Evolutionary conservation across 30 jellyfish, hydroid and myxozoan genomes (phyloP), one percentile per base, ranked within the genome.

Genomic region (Cassiopea andromeda): DNA sequence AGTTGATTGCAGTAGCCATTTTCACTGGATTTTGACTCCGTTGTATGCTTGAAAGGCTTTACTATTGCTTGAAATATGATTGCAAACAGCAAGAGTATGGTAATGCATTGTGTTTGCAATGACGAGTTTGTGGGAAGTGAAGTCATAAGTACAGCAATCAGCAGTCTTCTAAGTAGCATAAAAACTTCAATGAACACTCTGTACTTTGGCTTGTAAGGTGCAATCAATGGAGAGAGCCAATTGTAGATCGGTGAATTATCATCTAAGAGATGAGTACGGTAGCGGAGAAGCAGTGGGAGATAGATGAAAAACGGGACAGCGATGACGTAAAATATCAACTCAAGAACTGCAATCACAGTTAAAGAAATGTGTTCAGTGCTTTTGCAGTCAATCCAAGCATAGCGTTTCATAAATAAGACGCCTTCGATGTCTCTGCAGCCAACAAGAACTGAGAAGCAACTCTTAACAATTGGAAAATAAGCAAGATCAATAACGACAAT

Each of bases 381-480:
- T 15, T 66, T 46, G 61, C 94, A 87, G 54, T 87, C 85, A 1
- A 87, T 45, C 94, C 94, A 87, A 9, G 69, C 89, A 47, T 75
- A 77, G 46, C 69, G 66, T 69, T 48, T 77, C 94, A 87, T 77
- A 60, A 77, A 87, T 10, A 85, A 77, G 17, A 87, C 73, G 38
- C 46, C 75, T 49, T 68, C 78, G 78, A 87, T 49, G 10, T 70
- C 47, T 69, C 85, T 88, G 69, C 95, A 88, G 27, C 78, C 83
- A 59, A 64, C 60, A 47, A 88, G 46, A 6, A n/a, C n/a, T n/a
- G n/a, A n/a, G n/a, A n/a, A n/a, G n/a, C n/a, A n/a, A n/a, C n/a
- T n/a, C n/a, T n/a, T 78, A 74, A 79, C 90, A 6, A 88, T 78
- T 1, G 95, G 95, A 60, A 88, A 88, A 80, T 88, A 88, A 46